Conservation (phyloP, 2,113 vertebrate species). For the Xiphias gladius region DNA sequence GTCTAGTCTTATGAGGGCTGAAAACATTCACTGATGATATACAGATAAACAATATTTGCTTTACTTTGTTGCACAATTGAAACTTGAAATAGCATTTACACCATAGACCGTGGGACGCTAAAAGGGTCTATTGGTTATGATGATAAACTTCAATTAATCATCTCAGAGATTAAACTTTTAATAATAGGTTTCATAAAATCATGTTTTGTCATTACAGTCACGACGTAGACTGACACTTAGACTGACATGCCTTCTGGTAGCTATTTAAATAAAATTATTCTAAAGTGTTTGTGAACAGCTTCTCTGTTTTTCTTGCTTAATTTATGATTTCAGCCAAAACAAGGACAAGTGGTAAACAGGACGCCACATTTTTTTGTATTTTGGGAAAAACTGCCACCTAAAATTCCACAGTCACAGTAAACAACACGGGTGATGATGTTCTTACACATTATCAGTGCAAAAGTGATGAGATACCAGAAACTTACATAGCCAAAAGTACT, state of each 20-base stretch:
- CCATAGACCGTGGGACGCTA: accelerated
- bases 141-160: not conserved
- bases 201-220: not conserved
- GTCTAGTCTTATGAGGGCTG: not conserved
- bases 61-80: no score
- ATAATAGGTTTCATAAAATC: not conserved
- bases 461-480: conserved; percentile 1
- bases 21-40: not conserved
- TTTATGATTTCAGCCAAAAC: not conserved
- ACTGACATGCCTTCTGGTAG: not conserved
- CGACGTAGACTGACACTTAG: not conserved
- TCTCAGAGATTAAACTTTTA: not conserved
- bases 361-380: not conserved
- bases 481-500: not conserved
- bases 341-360: not conserved
- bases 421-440: not conserved
- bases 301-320: no score
- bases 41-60: not conserved
- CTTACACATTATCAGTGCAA: no score
- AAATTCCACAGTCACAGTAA: not conserved
- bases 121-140: not conserved
- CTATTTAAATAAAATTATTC: not conserved
- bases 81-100: no score
- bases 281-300: not conserved
- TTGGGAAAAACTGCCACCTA: not conserved